Evolutionary conservation across 1,140 invertebrate species (phyloP).

Genomic region (Euura saliciscinereae): DNA sequence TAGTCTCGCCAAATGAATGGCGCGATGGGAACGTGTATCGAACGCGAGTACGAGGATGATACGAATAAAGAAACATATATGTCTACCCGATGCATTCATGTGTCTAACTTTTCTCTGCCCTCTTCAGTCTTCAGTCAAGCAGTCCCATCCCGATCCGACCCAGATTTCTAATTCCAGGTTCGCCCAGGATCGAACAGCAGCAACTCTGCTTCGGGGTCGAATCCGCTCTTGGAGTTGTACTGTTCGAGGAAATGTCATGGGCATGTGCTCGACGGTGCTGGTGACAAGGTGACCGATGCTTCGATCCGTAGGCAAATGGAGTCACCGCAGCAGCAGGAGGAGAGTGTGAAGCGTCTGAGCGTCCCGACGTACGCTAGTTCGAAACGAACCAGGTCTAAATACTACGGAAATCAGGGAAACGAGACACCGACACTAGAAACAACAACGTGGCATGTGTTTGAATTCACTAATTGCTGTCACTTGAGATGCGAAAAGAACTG

Average conservation of each 20-base stretch:
- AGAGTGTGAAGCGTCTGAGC: constrained; percentile 10
- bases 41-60: background rate
- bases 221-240: background rate
- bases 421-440: background rate
- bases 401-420: background rate
- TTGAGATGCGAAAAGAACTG: background rate
- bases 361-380: constrained; percentile 3
- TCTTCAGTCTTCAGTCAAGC: too few relatives aligned
- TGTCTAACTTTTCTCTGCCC: background rate
- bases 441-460: background rate
- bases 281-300: background rate
- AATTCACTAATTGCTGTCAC: background rate
- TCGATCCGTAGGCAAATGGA: background rate
- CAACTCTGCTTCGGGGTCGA: background rate
- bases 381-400: constrained; percentile 6
- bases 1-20: background rate
- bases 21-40: background rate
- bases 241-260: background rate
- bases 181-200: background rate
- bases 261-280: background rate
- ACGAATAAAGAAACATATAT: background rate
- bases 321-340: constrained; percentile 9
- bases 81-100: background rate
- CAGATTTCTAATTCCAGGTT: background rate
- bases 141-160: background rate